Base-by-base conservation (phyloP, 2,113 vertebrate genomes). In the Odontophorus gujanensis region DNA sequence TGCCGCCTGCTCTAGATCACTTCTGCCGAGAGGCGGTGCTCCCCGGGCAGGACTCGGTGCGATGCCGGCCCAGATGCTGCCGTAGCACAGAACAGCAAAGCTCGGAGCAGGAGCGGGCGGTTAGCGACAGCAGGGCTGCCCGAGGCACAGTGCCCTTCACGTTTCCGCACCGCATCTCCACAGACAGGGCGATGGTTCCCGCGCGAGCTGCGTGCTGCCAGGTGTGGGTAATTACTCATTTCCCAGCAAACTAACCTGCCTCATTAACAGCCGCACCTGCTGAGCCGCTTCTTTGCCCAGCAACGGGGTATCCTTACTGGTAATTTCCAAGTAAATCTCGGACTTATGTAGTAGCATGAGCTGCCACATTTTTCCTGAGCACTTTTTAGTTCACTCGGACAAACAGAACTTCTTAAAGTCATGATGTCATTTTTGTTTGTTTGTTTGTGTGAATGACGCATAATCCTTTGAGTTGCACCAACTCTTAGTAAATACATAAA, bases 1-100 rank as follows among this genome's bases (percentile, higher is more conserved):
- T 17, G 0, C 24, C 25, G 0, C 6, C 11, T 3, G 1, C 14
- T 22, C 4, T 9, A 13, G 7, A 24, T 1, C 34, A 3, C 38
- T 62, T 55, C 76, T 42, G 5, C 69, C 0, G 3, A 22, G 25
- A 4, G 42, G 83, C 42, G 38, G 58, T 21, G 7, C 65, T 51
- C 28, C 25, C 34, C 43, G 32, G 4, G 6, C 32, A 58, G 32
- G 30, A 58, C 51, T 20, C 3, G 36, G 15, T 42, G 7, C 6
- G 2, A 13, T 36, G 4, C 48, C 8, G 9, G 43, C n/a, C 34
- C 87, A 32, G 13, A 22, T 69, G 63, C 34, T 21, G 73, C 11
- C 28, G 26, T 24, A 19, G 11, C 16, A 13, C 2, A 2, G 51
- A 8, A 24, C 20, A 32, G 24, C 13, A 55, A 28, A 51, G 28